Percentiles rank a stretch among this genome's conserved stretches.
Conservation (phyloP, 2,888 invertebrate species). For the Perdita meconis region DNA sequence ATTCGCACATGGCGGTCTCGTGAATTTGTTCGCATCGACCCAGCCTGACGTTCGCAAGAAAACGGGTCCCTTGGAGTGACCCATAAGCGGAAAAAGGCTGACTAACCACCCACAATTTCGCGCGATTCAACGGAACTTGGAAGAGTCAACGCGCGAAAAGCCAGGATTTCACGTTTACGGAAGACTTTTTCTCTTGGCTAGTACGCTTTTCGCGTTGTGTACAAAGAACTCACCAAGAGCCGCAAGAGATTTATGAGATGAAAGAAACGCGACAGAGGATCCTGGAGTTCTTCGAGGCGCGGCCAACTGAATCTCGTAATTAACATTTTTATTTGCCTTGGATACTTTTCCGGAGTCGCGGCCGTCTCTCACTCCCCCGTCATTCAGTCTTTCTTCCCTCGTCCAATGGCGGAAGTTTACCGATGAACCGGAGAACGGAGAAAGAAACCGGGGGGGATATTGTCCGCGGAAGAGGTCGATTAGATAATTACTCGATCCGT, state of each 20-base stretch:
- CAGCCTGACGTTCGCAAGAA: background rate
- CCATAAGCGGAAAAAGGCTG: background rate
- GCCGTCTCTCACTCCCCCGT: no score
- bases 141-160: conserved; percentile 14
- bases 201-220: conserved; percentile 30
- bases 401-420: conserved; percentile 35
- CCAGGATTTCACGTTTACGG: conserved; percentile 5
- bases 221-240: conserved; percentile 40
- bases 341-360: conserved; percentile 11
- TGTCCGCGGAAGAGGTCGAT: conserved; percentile 55
- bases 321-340: conserved; percentile 62
- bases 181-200: background rate
- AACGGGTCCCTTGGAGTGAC: background rate
- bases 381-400: conserved; percentile 2
- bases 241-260: conserved; percentile 43
- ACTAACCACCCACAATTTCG: conserved; percentile 3
- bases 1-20: background rate
- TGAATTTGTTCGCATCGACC: background rate
- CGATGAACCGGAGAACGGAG: conserved; percentile 17
- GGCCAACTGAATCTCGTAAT: conserved; percentile 51
- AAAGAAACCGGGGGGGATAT: conserved; percentile 42
- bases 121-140: background rate
- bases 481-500: conserved; percentile 58
- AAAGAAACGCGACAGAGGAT: conserved; percentile 34
- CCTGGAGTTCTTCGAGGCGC: background rate